A percentile compares a stretch with the other conserved stretches of the same genome.
These are phyloP conservation scores for Cetonia aurata DNA, from an alignment of 2,888 invertebrate genomes.

Conservation along the genomic window DNA sequence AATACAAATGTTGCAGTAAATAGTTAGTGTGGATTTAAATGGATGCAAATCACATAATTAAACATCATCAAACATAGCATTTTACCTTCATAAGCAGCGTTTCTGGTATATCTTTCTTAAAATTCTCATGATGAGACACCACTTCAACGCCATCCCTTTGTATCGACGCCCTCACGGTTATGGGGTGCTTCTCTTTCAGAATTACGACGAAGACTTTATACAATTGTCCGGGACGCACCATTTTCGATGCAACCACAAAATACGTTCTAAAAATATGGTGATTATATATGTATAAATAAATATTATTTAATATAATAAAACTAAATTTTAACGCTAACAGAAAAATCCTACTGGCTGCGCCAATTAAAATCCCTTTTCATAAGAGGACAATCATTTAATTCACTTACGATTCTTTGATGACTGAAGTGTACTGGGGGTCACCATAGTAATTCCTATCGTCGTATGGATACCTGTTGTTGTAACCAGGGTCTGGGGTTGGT, in stretches of 20 bases:
- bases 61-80: constrained; percentile 41
- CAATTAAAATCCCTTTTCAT: constrained; percentile 1
- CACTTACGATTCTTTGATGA: constrained; percentile 45
- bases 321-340: too few species aligned
- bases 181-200: constrained; percentile 81
- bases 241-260: constrained; percentile 91
- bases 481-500: constrained; percentile 41
- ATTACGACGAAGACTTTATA: constrained; percentile 91
- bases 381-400: not conserved
- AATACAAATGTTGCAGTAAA: too few species aligned
- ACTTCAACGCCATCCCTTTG: constrained; percentile 92
- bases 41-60: constrained; percentile 24
- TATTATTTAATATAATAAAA: too few species aligned
- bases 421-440: constrained; percentile 31
- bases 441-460: constrained; percentile 31
- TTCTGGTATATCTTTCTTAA: constrained; percentile 89
- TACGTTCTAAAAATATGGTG: constrained; percentile 78
- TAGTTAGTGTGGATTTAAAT: too few species aligned
- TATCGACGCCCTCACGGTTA: constrained; percentile 89
- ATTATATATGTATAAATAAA: too few species aligned
- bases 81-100: constrained; percentile 89
- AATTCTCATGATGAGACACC: constrained; percentile 83
- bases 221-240: constrained; percentile 92
- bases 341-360: not conserved
- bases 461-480: constrained; percentile 31